Base-by-base conservation (phyloP, 2,797 vertebrate genomes). In the Sphaeramia orbicularis region DNA sequence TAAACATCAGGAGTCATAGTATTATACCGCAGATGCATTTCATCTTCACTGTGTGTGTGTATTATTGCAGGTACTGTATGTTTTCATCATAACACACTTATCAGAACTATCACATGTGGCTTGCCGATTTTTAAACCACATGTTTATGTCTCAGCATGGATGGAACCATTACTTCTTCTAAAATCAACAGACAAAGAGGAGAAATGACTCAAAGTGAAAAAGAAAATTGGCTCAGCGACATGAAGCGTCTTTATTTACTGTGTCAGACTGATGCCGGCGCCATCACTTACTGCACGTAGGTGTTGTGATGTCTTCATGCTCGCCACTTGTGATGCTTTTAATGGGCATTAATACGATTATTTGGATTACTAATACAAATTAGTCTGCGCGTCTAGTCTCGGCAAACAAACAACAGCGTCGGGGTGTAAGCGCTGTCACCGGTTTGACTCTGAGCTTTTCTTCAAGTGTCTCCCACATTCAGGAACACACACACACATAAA, bases 331-430 rank as follows among this genome's bases (percentile, higher is more conserved):
- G 83, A 89, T 73, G 90, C 90, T 77, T 86, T 90, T 93, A 93
- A 93, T 91, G 88, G 88, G 89, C 91, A 94, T 94, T 94, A 94
- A 94, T 91, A 80, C 65, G 89, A 92, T 94, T 94, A 94, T 94
- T 93, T 93, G 92, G 91, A 92, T 91, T 91, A 81, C 87, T 90
- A 92, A 92, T 93, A 92, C 90, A 93, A 93, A 93, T 94, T 86
- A 93, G 91, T 90, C 91, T 91, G 85, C 81, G 76, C 82, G 74
- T 82, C 61, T 54, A 76, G 82, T 80, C 86, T 89, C 83, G 83
- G 85, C 74, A 71, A 75, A 84, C 80, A 79, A 76, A 85, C 24
- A 74, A 79, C 86, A 86, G 83, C 88, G 71, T 43, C 43, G 47
- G 81, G 86, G 86, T 85, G 73, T 71, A 72, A 59, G 76, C 61